Conservation (phyloP, 2,888 invertebrate species). For the Drosophila kuntzei region DNA sequence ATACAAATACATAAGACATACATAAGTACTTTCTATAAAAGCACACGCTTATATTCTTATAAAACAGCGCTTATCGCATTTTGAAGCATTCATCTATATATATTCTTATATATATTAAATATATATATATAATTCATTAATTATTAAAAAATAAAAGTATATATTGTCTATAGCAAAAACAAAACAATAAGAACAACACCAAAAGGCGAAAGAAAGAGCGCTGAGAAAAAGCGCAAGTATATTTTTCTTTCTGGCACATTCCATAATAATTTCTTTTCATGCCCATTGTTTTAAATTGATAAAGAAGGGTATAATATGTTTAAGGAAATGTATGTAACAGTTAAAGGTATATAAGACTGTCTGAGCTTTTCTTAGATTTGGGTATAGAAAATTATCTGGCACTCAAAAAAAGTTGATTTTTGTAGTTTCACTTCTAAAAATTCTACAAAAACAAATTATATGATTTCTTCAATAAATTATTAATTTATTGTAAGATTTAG, state of each 20-base stretch:
- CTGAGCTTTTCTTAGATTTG: too few species aligned
- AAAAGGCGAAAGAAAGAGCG: neutral
- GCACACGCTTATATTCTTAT: slow-evolving; percentile 19
- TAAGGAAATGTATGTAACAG: too few species aligned
- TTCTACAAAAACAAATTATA: too few species aligned
- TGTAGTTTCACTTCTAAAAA: too few species aligned
- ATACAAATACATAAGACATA: neutral
- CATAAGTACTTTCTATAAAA: slow-evolving; percentile 13
- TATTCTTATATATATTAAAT: slow-evolving; percentile 8
- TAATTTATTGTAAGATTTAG: too few species aligned
- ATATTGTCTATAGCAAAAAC: slow-evolving; percentile 1
- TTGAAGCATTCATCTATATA: neutral
- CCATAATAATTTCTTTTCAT: slow-evolving; percentile 10
- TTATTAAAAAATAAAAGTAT: slow-evolving; percentile 37
- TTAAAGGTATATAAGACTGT: too few species aligned
- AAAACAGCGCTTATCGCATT: slow-evolving; percentile 42
- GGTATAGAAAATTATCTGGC: too few species aligned
- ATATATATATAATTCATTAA: slow-evolving; percentile 14
- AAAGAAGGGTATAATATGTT: neutral
- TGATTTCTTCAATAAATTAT: too few species aligned
- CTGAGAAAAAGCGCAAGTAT: slow-evolving; percentile 25
- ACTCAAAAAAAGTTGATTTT: too few species aligned
- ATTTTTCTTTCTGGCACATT: slow-evolving; percentile 30
- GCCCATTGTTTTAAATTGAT: neutral
- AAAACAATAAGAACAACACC: slow-evolving; percentile 20